Percentiles rank a stretch among this genome's conserved stretches.
phyloP scores from a whole-genome alignment of 2,888 invertebrate genomes.

The Capitulum mitella region DNA sequence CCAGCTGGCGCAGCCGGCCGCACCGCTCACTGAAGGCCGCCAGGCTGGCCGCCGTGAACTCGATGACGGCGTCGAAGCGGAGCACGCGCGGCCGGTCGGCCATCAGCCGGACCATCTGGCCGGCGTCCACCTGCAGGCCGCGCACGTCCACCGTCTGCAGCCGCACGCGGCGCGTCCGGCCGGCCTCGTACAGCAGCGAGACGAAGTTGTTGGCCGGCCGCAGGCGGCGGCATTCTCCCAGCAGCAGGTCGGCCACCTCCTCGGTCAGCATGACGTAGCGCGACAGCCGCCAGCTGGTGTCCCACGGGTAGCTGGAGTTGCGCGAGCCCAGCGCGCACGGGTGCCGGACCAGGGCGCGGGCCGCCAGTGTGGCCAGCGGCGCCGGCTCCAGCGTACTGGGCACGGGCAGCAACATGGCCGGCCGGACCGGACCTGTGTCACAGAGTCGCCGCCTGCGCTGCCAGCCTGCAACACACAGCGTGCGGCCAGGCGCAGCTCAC shows the following conservation, averaged over 20 bases:
- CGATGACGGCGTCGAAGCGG: constrained; percentile 1
- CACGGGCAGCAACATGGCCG: neutral
- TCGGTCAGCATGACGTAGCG: constrained; percentile 13
- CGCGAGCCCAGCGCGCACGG: constrained; percentile 10
- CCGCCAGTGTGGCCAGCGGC: neutral
- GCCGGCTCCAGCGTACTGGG: neutral
- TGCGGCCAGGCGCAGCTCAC: no score
- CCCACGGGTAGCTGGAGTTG: neutral
- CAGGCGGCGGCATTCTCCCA: constrained; percentile 4
- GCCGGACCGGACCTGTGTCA: no score
- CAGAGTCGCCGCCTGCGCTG: no score
- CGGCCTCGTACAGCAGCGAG: neutral
- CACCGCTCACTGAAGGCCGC: neutral
- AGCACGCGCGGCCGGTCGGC: constrained; percentile 15
- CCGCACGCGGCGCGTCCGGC: neutral
- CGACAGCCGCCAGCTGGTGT: constrained; percentile 6
- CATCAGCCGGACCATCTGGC: neutral
- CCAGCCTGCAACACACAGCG: no score
- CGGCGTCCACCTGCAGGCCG: constrained; percentile 15
- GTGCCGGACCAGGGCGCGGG: neutral
- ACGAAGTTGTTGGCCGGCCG: neutral
- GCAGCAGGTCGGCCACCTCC: constrained; percentile 25
- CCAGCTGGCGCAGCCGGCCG: neutral
- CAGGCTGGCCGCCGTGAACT: constrained; percentile 10
- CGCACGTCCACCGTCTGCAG: constrained; percentile 22